A percentile compares a stretch with the other conserved stretches of the same genome.
Evolutionary conservation across 2,888 invertebrate genomes (phyloP).

Genomic region (Bombyx huttoni): DNA sequence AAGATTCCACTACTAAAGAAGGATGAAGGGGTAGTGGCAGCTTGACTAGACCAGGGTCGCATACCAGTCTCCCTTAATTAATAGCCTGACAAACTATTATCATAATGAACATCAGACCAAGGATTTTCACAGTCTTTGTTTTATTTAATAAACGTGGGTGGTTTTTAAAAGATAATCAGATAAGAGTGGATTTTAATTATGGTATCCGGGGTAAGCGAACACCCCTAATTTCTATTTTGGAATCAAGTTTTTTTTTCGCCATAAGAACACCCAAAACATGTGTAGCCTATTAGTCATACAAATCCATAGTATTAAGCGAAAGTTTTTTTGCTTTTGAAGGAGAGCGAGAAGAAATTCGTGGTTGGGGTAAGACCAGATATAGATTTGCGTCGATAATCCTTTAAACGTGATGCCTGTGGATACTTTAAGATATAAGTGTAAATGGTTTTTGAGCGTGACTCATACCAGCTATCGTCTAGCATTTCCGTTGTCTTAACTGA

Average conservation of each 20-base stretch:
- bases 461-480: neutral
- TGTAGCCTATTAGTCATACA: conserved; percentile 53
- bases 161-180: conserved; percentile 33
- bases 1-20: too few relatives aligned
- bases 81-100: too few relatives aligned
- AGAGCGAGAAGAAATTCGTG: conserved; percentile 17
- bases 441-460: neutral
- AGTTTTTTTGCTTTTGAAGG: conserved; percentile 16
- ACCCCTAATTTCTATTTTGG: conserved; percentile 65
- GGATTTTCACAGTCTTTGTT: too few relatives aligned
- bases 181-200: conserved; percentile 57
- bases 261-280: conserved; percentile 31
- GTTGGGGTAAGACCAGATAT: conserved; percentile 15
- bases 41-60: too few relatives aligned
- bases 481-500: neutral
- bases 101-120: too few relatives aligned
- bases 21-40: too few relatives aligned
- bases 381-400: conserved; percentile 34
- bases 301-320: conserved; percentile 32
- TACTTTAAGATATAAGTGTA: conserved; percentile 16
- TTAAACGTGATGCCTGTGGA: conserved; percentile 32
- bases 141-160: conserved; percentile 48
- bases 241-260: conserved; percentile 23
- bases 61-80: too few relatives aligned
- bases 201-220: conserved; percentile 43